These are phyloP conservation scores for Elysia crispata DNA, from an alignment of 2,888 invertebrate genomes.

Conservation along the genomic window DNA sequence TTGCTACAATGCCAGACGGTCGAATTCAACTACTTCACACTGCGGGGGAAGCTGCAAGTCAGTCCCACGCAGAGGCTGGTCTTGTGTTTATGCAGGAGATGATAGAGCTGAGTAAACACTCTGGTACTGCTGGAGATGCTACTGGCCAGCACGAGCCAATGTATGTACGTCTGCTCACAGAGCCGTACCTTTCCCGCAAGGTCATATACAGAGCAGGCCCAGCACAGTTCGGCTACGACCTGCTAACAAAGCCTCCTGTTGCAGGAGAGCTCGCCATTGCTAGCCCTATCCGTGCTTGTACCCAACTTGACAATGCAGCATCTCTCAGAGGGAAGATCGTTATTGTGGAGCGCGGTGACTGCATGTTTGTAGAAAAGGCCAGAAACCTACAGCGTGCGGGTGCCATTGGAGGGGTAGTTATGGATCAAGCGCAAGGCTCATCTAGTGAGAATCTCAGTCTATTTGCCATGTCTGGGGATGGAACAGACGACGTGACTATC, in stretches of 20 bases:
- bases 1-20: conserved; percentile 92
- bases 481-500: conserved; percentile 88
- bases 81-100: conserved; percentile 97
- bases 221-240: conserved; percentile 91
- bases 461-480: conserved; percentile 98
- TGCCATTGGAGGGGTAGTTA: conserved; percentile 89
- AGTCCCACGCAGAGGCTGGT: conserved; percentile 93
- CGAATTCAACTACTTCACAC: conserved; percentile 92
- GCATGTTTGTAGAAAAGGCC: conserved; percentile 97
- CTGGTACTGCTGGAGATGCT: conserved; percentile 70
- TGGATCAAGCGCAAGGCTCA: conserved; percentile 85
- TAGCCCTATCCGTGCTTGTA: conserved; percentile 83
- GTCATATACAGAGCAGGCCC: conserved; percentile 87
- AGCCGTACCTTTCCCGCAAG: conserved; percentile 79
- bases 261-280: conserved; percentile 83
- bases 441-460: conserved; percentile 87
- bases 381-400: conserved; percentile 89
- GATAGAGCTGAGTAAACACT: conserved; percentile 88
- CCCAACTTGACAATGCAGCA: conserved; percentile 79
- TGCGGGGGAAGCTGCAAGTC: conserved; percentile 89
- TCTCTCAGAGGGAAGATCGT: conserved; percentile 86
- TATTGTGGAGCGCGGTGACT: conserved; percentile 92
- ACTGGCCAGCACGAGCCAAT: conserved; percentile 74
- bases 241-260: conserved; percentile 79
- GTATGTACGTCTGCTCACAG: conserved; percentile 79